A percentile compares a stretch with the other conserved stretches of the same genome.
Evolutionary conservation across 2,797 vertebrate species (phyloP).

Genomic region (Erpetoichthys calabaricus): DNA sequence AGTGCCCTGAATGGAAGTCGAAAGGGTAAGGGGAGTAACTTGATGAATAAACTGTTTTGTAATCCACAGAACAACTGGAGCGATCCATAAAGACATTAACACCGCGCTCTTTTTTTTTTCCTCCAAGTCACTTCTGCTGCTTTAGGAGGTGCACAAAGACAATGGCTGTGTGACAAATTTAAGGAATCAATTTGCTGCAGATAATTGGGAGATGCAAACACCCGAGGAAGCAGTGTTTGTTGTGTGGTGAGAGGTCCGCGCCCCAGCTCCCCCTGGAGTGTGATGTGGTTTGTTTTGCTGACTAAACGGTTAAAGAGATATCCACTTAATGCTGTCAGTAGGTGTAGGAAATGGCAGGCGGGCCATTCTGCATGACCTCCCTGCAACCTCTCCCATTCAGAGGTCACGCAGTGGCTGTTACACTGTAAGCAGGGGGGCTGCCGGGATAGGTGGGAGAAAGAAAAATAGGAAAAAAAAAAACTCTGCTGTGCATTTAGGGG

Average conservation of each 20-base stretch:
- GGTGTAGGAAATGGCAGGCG: constrained; percentile 51
- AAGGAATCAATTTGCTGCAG: constrained; percentile 20
- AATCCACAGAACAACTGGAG: constrained; percentile 26
- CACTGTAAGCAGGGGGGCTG: constrained; percentile 51
- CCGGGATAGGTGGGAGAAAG: constrained; percentile 26
- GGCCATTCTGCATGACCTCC: constrained; percentile 62
- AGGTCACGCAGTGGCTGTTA: constrained; percentile 53
- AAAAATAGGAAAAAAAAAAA: too few relatives aligned
- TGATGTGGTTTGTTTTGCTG: constrained; percentile 32
- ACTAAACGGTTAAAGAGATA: constrained; percentile 58
- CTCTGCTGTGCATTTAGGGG: too few relatives aligned
- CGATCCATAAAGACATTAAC: constrained; percentile 36
- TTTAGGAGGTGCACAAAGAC: constrained; percentile 24
- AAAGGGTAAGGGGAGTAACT: constrained; percentile 4
- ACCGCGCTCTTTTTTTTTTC: constrained; percentile 19
- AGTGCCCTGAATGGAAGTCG: constrained; percentile 6
- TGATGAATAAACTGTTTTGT: constrained; percentile 22
- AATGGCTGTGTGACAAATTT: constrained; percentile 36
- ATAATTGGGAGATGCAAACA: constrained; percentile 14
- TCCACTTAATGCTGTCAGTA: constrained; percentile 70
- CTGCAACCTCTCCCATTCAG: constrained; percentile 56
- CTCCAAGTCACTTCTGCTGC: constrained; percentile 19
- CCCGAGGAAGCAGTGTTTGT: constrained; percentile 9
- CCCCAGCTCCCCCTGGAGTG: constrained; percentile 22
- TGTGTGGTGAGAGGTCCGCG: constrained; percentile 20